These are phyloP conservation scores for Thalassarche chlororhynchos DNA, from an alignment of 2,113 vertebrate species.

Conservation along the genomic window DNA sequence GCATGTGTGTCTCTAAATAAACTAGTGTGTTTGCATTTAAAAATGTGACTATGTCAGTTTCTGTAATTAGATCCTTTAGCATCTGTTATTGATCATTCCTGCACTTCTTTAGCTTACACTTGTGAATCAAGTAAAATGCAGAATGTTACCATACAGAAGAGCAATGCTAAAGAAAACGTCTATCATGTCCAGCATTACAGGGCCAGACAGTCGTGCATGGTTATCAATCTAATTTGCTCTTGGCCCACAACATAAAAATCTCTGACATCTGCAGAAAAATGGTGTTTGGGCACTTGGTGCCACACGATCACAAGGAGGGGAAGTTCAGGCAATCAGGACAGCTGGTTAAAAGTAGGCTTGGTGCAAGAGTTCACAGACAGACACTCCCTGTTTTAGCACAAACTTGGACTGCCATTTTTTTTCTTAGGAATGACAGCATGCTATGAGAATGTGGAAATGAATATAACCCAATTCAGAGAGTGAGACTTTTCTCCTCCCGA, in stretches of 20 bases:
- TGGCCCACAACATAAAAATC: not conserved
- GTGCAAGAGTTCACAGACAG: not conserved
- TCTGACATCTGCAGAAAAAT: not conserved
- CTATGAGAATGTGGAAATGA: not conserved
- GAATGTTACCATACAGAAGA: not conserved
- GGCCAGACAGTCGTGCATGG: not conserved
- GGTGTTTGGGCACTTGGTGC: not conserved
- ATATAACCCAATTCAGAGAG: not conserved
- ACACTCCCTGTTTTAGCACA: not conserved
- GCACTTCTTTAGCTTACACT: slow-evolving; percentile 8
- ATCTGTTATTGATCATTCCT: slow-evolving; percentile 33
- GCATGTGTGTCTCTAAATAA: not conserved
- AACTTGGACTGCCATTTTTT: not conserved
- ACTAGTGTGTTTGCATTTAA: not conserved
- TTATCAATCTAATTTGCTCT: not conserved
- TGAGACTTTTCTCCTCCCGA: not conserved
- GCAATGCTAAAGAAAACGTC: not conserved
- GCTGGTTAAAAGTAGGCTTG: not conserved
- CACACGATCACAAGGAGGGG: not conserved
- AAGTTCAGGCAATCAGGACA: not conserved
- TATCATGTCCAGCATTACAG: not conserved
- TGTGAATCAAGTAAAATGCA: not conserved
- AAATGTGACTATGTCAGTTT: slow-evolving; percentile 24
- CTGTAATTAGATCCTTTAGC: slow-evolving; percentile 23
- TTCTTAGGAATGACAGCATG: slow-evolving; percentile 17